Percentiles rank a stretch among this genome's conserved stretches.
These are phyloP conservation scores for Buceros bicornis DNA, from an alignment of 2,797 vertebrate species.

Conservation along the genomic window DNA sequence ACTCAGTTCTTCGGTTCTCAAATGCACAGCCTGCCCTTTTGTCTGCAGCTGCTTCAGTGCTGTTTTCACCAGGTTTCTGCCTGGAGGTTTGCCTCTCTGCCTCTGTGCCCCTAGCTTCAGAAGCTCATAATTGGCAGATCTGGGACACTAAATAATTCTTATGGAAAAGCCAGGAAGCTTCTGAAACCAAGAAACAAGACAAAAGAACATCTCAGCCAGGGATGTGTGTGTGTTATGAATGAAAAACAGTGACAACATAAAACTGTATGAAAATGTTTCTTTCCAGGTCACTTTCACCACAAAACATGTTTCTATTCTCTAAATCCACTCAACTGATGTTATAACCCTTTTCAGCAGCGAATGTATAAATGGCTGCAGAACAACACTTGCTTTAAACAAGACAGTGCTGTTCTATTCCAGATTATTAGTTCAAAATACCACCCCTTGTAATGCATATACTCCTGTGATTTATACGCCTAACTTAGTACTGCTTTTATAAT, in stretches of 20 bases:
- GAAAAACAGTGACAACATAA: background rate
- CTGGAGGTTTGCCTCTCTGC: constrained; percentile 25
- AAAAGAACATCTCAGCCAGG: background rate
- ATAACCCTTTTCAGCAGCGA: background rate
- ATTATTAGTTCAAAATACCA: background rate
- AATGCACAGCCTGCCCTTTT: constrained; percentile 44
- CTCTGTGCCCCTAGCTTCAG: background rate
- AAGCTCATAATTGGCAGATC: constrained; percentile 59
- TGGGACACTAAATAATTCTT: constrained; percentile 55
- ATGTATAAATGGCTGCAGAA: background rate
- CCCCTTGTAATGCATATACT: background rate
- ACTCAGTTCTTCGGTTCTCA: background rate
- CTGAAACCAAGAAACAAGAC: constrained; percentile 38
- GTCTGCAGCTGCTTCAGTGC: constrained; percentile 39
- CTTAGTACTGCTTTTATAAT: background rate
- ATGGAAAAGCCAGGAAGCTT: constrained; percentile 7
- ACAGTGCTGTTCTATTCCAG: background rate
- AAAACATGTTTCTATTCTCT: background rate
- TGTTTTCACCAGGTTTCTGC: constrained; percentile 41
- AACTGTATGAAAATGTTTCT: background rate
- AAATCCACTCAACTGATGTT: background rate
- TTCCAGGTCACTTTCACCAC: background rate
- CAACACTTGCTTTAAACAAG: background rate
- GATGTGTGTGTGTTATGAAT: background rate
- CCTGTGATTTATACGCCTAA: background rate